Percentiles rank a stretch among this genome's conserved stretches.
These are phyloP conservation scores for Arctocebus calabarensis DNA, from an alignment of 2,797 vertebrate species.

Conservation along the genomic window DNA sequence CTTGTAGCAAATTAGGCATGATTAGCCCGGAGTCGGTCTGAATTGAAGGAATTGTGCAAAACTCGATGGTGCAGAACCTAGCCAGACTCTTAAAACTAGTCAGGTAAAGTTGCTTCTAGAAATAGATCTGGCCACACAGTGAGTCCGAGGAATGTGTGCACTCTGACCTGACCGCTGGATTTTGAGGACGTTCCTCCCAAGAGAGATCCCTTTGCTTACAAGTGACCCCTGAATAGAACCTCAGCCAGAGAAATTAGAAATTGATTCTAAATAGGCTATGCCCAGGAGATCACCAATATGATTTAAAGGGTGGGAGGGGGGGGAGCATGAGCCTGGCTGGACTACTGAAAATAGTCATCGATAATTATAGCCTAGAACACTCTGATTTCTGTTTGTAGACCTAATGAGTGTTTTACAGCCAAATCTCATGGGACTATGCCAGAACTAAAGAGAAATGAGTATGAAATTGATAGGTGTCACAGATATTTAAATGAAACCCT, in stretches of 20 bases:
- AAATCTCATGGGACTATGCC: background rate
- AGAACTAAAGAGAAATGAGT: background rate
- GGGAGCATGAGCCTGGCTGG: background rate
- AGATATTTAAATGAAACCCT: background rate
- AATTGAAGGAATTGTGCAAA: background rate
- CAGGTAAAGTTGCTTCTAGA: background rate
- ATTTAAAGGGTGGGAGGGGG: background rate
- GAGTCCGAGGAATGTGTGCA: background rate
- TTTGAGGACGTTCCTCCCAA: background rate
- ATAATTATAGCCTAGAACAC: slow-evolving; percentile 27
- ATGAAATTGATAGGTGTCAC: background rate
- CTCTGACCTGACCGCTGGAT: background rate
- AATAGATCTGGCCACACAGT: background rate
- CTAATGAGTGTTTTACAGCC: slow-evolving; percentile 52
- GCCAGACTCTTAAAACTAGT: slow-evolving; percentile 22
- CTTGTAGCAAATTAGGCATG: background rate
- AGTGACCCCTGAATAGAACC: background rate
- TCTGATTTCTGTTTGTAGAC: slow-evolving; percentile 61
- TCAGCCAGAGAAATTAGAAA: slow-evolving; percentile 26
- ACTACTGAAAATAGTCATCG: background rate
- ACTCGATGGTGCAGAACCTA: background rate
- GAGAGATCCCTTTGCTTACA: background rate
- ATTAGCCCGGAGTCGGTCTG: background rate
- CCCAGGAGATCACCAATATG: background rate
- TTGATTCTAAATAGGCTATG: background rate